Evolutionary conservation across 2,797 vertebrate genomes (phyloP), one percentile per base, ranked within the genome.

Genomic region (Sardinella longiceps): DNA sequence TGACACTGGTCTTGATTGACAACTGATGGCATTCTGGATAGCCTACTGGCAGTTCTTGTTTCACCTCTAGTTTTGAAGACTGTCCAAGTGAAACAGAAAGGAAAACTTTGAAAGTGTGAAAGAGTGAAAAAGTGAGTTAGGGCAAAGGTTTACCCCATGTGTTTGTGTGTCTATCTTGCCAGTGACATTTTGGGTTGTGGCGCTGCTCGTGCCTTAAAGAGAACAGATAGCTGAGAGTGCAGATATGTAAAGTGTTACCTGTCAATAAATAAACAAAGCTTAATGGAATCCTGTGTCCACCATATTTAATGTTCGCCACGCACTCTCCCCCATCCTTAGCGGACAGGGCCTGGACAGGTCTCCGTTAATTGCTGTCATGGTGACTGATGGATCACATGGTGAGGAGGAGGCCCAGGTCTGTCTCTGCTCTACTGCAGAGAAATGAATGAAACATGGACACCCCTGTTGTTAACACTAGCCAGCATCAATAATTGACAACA

Each of bases 311-410:
- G 88, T 90, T 87, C 83, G 87, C 37, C 80, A 87, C 89, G 85
- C 90, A 87, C 85, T 85, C 85, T 70, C 84, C 84, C 84, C 50
- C 85, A 86, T 85, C 84, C 90, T 88, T 87, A 82, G 84, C 86
- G 80, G 87, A 91, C 90, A 86, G 83, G 86, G 89, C 81, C 53
- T 82, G 91, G 92, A 93, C 92, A 92, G 89, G 84, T 93, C 90
- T 91, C 87, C 88, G 91, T 93, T 94, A 95, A 94, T 93, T 93
- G 92, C 92, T 91, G 91, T 93, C 92, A 81, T 84, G 86, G 82
- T 87, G 90, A 93, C 86, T 91, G 91, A 93, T 91, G 90, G 90
- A 93, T 92, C 88, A 84, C 87, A 88, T 88, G 6, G 53, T 84
- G 80, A 81, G 82, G 85, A 74, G 85, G 85, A 66, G 74, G 84